Conservation (phyloP, 1,140 invertebrate species). For the Eriosoma lanigerum region DNA sequence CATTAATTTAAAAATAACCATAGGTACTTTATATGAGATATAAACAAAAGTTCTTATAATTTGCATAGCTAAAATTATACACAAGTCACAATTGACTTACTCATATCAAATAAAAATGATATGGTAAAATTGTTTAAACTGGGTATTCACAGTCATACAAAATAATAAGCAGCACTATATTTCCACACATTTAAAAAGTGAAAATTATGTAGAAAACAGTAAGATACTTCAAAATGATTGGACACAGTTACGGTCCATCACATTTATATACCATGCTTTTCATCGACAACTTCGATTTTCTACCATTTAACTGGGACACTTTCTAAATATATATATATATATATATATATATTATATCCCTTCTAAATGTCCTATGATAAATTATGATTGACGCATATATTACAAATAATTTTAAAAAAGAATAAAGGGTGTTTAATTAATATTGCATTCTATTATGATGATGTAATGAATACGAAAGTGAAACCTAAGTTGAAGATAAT, state of each 20-base stretch:
- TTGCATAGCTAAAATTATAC: background rate
- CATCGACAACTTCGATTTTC: conserved; percentile 47
- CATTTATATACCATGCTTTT: conserved; percentile 39
- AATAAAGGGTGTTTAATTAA: conserved; percentile 23
- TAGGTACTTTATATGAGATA: background rate
- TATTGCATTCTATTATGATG: conserved; percentile 14
- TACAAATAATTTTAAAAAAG: conserved; percentile 27
- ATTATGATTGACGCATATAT: conserved; percentile 24
- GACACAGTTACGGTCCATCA: conserved; percentile 48
- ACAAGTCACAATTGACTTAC: background rate
- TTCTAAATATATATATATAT: conserved; percentile 17
- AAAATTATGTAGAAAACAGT: conserved; percentile 40
- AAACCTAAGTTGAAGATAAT: conserved; percentile 7
- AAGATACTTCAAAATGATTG: conserved; percentile 33
- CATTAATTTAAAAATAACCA: background rate
- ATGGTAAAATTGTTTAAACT: background rate
- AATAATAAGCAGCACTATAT: conserved; percentile 9
- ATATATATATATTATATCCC: background rate
- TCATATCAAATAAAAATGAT: background rate
- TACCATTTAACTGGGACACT: conserved; percentile 48
- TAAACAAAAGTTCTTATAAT: background rate
- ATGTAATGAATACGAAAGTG: conserved; percentile 20
- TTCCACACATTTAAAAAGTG: conserved; percentile 27
- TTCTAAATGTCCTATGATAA: conserved; percentile 9
- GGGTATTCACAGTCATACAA: background rate